Evolutionary conservation across 2,113 vertebrate genomes (phyloP).

Genomic region (Pluvialis apricaria): DNA sequence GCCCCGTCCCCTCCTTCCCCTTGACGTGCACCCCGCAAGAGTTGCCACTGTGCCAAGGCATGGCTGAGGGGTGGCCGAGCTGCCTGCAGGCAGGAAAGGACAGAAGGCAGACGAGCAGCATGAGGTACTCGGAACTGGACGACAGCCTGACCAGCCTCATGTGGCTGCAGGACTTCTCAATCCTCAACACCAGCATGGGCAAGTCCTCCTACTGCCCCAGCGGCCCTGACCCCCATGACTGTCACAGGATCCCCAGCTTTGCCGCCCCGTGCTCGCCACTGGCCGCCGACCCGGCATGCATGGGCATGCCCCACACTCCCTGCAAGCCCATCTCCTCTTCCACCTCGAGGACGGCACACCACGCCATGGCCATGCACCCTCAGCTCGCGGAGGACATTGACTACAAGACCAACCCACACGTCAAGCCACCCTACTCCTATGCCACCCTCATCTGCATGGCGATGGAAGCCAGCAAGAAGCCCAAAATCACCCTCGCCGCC

Average conservation of each 20-base stretch:
- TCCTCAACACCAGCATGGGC: slow-evolving; percentile 74
- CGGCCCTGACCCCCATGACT: slow-evolving; percentile 72
- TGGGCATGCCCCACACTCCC: slow-evolving; percentile 84
- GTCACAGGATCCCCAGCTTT: slow-evolving; percentile 65
- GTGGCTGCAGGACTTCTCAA: slow-evolving; percentile 95
- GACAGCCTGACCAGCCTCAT: slow-evolving; percentile 95
- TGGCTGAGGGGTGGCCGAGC: slow-evolving; percentile 79
- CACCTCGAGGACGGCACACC: slow-evolving; percentile 72
- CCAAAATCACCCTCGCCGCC: slow-evolving; percentile 90
- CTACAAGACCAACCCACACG: slow-evolving; percentile 84
- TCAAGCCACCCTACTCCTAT: slow-evolving; percentile 93
- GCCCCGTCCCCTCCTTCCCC: neutral
- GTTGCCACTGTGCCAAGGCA: slow-evolving; percentile 63
- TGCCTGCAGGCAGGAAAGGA: slow-evolving; percentile 68
- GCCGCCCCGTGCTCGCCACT: slow-evolving; percentile 84
- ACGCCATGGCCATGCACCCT: slow-evolving; percentile 66
- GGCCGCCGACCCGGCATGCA: slow-evolving; percentile 87
- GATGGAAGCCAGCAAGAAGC: slow-evolving; percentile 90
- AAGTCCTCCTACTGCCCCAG: slow-evolving; percentile 64
- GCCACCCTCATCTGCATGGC: slow-evolving; percentile 97
- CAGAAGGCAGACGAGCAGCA: slow-evolving; percentile 55
- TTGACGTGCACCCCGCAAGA: neutral
- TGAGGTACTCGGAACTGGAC: slow-evolving; percentile 75
- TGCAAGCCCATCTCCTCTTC: slow-evolving; percentile 88
- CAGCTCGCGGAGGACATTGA: slow-evolving; percentile 86